Percentiles rank a stretch among this genome's conserved stretches.
Evolutionary conservation across 1,140 invertebrate species (phyloP).

Genomic region (Eumeta japonica): DNA sequence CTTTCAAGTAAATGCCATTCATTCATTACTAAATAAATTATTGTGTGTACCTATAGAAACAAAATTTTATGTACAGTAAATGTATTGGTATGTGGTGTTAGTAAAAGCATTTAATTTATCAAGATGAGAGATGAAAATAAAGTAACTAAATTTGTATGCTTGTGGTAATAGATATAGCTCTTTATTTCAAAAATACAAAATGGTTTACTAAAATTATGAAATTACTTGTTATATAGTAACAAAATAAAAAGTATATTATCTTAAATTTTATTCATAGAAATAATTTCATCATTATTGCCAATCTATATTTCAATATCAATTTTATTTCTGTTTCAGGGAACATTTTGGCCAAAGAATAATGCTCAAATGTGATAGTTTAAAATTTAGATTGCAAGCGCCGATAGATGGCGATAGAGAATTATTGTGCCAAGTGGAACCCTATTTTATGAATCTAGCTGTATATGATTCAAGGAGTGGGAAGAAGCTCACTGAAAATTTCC

Average conservation of each 20-base stretch:
- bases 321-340: conserved; percentile 62
- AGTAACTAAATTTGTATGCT: no score
- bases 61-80: no score
- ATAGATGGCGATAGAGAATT: conserved; percentile 74
- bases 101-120: no score
- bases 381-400: conserved; percentile 78
- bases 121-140: no score
- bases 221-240: no score
- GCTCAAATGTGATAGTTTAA: conserved; percentile 78
- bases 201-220: no score
- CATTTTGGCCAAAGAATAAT: conserved; percentile 83
- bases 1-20: conserved; percentile 62
- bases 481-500: conserved; percentile 91
- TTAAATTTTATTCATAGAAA: no score
- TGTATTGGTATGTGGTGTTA: no score
- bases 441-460: conserved; percentile 81
- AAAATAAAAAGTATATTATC: no score
- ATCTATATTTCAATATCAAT: not conserved
- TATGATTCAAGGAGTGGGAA: conserved; percentile 83
- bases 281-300: not conserved
- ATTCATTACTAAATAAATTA: conserved; percentile 8
- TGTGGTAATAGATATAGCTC: no score
- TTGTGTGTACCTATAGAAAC: no score
- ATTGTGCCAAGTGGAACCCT: conserved; percentile 87
- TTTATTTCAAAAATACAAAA: no score